Evolutionary conservation across 2,888 invertebrate species (phyloP).

Genomic region (Andricus quercusramuli): DNA sequence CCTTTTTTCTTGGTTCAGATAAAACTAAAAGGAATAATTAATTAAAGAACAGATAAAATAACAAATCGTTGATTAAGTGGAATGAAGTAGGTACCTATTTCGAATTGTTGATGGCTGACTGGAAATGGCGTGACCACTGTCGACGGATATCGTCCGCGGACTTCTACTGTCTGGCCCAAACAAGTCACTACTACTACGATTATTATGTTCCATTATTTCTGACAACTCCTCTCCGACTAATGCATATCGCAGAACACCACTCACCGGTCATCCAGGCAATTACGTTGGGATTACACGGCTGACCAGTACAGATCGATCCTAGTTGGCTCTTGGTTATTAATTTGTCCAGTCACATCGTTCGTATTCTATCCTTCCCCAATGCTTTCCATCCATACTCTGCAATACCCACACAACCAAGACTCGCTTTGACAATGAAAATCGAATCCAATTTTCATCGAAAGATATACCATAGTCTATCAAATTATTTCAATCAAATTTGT

Average conservation of each 20-base stretch:
- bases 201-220: slow-evolving; percentile 22
- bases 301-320: slow-evolving; percentile 33
- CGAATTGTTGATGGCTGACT: slow-evolving; percentile 10
- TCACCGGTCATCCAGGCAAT: slow-evolving; percentile 17
- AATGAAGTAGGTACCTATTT: not conserved
- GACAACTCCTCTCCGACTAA: slow-evolving; percentile 17
- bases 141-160: not conserved
- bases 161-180: not conserved
- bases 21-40: not conserved
- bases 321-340: slow-evolving; percentile 39
- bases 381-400: slow-evolving; percentile 13
- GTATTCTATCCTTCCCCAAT: slow-evolving; percentile 32
- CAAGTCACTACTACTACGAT: slow-evolving; percentile 13
- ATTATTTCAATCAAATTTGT: not conserved
- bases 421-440: not conserved
- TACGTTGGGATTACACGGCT: slow-evolving; percentile 25
- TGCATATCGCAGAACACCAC: slow-evolving; percentile 13
- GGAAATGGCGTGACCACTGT: slow-evolving; percentile 18
- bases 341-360: slow-evolving; percentile 37
- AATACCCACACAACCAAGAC: not conserved
- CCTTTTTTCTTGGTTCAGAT: too few relatives aligned
- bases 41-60: not conserved
- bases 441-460: not conserved
- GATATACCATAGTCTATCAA: not conserved
- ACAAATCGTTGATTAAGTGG: not conserved